Evolutionary conservation across 2,888 invertebrate genomes (phyloP).

Genomic region (Drosophila lacicola): DNA sequence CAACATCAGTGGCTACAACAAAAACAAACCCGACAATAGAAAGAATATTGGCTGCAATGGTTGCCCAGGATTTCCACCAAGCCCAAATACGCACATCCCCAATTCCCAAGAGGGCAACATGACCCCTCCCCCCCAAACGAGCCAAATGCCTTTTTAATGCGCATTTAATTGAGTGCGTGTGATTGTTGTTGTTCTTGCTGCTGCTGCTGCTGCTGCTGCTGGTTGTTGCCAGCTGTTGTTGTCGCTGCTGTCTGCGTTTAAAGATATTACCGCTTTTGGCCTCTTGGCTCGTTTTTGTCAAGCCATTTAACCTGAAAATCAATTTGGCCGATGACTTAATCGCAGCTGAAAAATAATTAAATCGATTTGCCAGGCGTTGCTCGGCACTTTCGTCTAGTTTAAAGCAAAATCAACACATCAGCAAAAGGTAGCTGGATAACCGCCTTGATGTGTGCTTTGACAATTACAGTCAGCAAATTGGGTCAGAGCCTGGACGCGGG

Average conservation of each 20-base stretch:
- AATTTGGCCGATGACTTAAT: conserved; percentile 73
- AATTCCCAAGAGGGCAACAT: conserved; percentile 14
- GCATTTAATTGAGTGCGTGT: conserved; percentile 77
- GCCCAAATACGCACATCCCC: background rate
- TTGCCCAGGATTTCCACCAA: conserved; percentile 19
- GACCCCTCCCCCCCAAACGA: background rate
- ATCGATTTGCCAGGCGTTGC: conserved; percentile 32
- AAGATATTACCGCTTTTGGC: conserved; percentile 39
- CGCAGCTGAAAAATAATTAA: conserved; percentile 65
- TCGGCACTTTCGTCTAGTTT: background rate
- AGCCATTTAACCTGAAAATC: conserved; percentile 75
- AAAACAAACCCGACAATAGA: conserved; percentile 34
- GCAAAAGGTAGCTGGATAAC: conserved; percentile 18
- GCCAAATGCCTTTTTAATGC: conserved; percentile 75
- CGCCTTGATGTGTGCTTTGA: conserved; percentile 49
- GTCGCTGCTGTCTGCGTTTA: conserved; percentile 33
- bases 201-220: conserved; percentile 4
- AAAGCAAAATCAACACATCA: conserved; percentile 4
- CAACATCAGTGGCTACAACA: conserved; percentile 19
- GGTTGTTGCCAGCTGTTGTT: background rate
- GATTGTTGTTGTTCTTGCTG: conserved; percentile 40
- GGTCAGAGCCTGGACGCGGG: background rate
- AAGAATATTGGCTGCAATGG: conserved; percentile 48
- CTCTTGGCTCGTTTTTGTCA: conserved; percentile 52
- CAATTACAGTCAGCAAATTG: conserved; percentile 30